A percentile compares a stretch with the other conserved stretches of the same genome.
phyloP scores from a whole-genome alignment of 2,888 invertebrate genomes.

The Melanophora roralis region DNA sequence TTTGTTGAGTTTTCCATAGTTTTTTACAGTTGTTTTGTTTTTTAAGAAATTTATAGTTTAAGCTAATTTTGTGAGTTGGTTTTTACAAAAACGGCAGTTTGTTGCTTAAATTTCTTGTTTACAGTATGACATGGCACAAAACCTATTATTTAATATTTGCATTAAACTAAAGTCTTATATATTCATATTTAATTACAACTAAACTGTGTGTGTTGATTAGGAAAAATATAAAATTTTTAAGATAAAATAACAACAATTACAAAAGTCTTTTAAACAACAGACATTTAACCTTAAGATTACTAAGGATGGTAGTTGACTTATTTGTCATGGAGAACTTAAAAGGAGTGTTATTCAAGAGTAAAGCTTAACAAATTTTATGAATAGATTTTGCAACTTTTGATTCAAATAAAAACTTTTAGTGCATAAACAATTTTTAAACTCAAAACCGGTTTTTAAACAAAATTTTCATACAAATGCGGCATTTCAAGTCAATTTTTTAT shows the following conservation, averaged over 20 bases:
- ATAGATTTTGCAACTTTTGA: no score
- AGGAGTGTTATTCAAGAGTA: no score
- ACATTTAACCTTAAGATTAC: no score
- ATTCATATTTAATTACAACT: background rate
- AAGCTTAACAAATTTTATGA: no score
- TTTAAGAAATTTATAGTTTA: background rate
- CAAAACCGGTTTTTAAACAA: no score
- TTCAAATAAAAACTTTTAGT: no score
- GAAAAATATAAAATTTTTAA: background rate
- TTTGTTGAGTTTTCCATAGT: conserved; percentile 57
- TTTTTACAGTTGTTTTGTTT: conserved; percentile 42
- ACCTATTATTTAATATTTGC: background rate
- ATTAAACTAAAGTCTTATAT: conserved; percentile 8
- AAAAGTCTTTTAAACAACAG: no score
- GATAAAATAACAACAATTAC: conserved; percentile 18
- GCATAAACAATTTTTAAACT: no score
- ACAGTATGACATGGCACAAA: conserved; percentile 55
- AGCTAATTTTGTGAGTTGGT: background rate
- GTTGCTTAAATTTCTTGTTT: background rate
- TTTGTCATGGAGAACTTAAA: no score
- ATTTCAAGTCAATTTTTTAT: no score
- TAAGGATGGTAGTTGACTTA: no score
- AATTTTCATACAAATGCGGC: no score
- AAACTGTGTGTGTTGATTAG: background rate
- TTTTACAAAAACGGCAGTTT: conserved; percentile 43